These are phyloP conservation scores for Nipponacmea schrenckii DNA, from an alignment of 2,888 invertebrate species.

Conservation along the genomic window DNA sequence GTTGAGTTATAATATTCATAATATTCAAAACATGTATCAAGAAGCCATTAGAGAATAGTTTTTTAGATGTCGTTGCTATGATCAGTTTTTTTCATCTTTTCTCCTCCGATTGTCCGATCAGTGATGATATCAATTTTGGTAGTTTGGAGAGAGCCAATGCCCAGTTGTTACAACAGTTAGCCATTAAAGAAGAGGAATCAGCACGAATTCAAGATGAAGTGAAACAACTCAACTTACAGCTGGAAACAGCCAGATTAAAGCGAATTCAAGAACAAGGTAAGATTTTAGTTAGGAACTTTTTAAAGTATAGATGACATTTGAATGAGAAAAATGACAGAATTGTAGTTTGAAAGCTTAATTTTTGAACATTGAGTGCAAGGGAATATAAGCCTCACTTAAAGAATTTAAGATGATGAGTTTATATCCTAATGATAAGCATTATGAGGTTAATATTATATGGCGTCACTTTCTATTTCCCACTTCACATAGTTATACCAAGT, in stretches of 20 bases:
- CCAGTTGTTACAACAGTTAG: constrained; percentile 51
- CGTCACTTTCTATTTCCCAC: too few species aligned
- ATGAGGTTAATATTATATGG: too few species aligned
- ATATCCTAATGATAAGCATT: too few species aligned
- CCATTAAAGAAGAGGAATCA: constrained; percentile 56
- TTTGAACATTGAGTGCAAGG: constrained; percentile 2
- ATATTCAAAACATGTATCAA: too few species aligned
- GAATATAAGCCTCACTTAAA: too few species aligned
- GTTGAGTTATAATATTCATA: too few species aligned
- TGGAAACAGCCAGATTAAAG: constrained; percentile 55
- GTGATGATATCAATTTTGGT: constrained; percentile 14
- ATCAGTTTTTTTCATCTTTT: too few species aligned
- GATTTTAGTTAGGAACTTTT: neutral
- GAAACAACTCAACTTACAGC: constrained; percentile 52
- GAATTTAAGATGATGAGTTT: too few species aligned
- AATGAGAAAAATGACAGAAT: neutral
- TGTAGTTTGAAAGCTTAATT: neutral
- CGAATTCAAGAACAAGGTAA: constrained; percentile 59
- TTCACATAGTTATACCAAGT: too few species aligned
- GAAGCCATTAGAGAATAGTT: too few species aligned
- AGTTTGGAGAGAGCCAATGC: constrained; percentile 56
- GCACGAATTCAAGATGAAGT: constrained; percentile 55
- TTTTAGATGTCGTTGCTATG: too few species aligned
- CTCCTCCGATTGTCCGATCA: constrained; percentile 3
- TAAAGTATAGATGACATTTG: neutral